These are phyloP conservation scores for Oreotrochilus melanogaster DNA, from an alignment of 2,113 vertebrate species.

Conservation along the genomic window DNA sequence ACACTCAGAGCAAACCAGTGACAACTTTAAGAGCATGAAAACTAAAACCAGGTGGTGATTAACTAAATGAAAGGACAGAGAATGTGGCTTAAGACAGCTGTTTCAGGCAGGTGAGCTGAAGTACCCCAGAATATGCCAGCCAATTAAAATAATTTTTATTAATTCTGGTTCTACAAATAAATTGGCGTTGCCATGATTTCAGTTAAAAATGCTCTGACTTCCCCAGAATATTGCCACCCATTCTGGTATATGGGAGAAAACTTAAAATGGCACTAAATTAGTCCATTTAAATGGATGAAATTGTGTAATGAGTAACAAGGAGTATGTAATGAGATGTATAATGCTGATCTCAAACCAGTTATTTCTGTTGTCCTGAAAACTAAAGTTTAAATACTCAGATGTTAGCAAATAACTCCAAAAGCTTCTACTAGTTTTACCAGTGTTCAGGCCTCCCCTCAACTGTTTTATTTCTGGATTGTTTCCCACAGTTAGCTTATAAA, in stretches of 20 bases:
- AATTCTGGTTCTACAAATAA: not conserved
- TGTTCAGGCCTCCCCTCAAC: not conserved
- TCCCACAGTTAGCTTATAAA: not conserved
- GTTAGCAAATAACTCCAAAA: not conserved
- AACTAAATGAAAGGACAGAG: not conserved
- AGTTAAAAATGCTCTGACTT: not conserved
- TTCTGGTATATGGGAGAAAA: not conserved
- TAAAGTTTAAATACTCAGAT: not conserved
- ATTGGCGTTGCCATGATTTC: not conserved
- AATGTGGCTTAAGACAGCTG: not conserved
- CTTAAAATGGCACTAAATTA: not conserved
- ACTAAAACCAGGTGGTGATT: not conserved
- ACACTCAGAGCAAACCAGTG: not conserved
- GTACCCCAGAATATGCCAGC: not conserved
- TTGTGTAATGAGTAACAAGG: not conserved
- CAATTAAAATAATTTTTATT: not conserved
- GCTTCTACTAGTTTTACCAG: not conserved
- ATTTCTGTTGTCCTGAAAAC: not conserved
- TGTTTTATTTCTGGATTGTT: not conserved
- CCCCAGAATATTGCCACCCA: not conserved
- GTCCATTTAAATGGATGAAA: not conserved
- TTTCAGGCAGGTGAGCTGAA: not conserved
- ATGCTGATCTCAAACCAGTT: not conserved
- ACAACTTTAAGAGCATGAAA: not conserved
- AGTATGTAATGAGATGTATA: not conserved